These are phyloP conservation scores for Diloba caeruleocephala DNA, from an alignment of 2,888 invertebrate species.

Conservation along the genomic window DNA sequence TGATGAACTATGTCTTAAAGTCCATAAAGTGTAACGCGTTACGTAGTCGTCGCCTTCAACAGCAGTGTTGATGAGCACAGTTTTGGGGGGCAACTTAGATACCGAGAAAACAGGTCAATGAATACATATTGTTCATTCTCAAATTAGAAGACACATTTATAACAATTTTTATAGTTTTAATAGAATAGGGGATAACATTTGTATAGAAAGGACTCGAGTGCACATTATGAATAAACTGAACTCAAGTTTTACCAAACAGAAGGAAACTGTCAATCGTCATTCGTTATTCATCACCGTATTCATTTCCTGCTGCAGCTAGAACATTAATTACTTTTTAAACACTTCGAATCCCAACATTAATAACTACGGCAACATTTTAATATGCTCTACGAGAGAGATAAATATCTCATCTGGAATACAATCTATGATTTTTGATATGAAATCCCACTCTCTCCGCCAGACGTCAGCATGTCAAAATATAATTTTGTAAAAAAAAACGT, in stretches of 20 bases:
- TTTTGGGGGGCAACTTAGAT: too few relatives aligned
- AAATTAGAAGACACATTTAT: background rate
- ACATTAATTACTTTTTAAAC: constrained; percentile 77
- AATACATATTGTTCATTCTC: too few relatives aligned
- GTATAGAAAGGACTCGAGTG: too few relatives aligned
- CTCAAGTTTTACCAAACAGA: constrained; percentile 79
- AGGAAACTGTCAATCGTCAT: constrained; percentile 86
- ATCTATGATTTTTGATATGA: constrained; percentile 42
- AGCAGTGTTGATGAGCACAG: too few relatives aligned
- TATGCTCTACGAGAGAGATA: constrained; percentile 32
- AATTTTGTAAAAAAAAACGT: constrained; percentile 46
- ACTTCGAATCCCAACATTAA: constrained; percentile 59
- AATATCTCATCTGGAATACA: constrained; percentile 14
- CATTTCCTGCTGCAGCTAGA: constrained; percentile 78
- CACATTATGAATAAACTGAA: constrained; percentile 54
- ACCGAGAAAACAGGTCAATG: too few relatives aligned
- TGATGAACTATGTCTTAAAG: too few relatives aligned
- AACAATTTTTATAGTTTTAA: constrained; percentile 38
- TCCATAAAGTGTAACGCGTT: too few relatives aligned
- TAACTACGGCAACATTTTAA: constrained; percentile 44
- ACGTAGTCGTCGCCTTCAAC: too few relatives aligned
- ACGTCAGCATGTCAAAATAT: constrained; percentile 8
- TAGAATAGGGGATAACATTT: too few relatives aligned
- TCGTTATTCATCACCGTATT: constrained; percentile 80
- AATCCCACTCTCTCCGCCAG: constrained; percentile 28